These are phyloP conservation scores for Ptychadena robeensis DNA, from an alignment of 2,797 vertebrate species.

Conservation along the genomic window DNA sequence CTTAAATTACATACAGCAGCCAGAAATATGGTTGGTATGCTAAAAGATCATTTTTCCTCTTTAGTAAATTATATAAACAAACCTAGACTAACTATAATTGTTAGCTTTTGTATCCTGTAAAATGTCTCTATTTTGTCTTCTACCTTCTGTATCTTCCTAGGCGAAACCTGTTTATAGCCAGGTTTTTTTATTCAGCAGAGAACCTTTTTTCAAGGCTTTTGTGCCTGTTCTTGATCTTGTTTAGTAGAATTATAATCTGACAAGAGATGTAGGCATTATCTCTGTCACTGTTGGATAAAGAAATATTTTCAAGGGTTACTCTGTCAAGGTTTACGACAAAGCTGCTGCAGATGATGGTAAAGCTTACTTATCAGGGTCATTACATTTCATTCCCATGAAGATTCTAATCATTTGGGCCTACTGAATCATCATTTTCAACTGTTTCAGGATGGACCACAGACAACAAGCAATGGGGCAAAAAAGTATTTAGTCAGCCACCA, in stretches of 20 bases:
- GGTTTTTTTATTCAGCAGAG: conserved; percentile 4
- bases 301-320: background rate
- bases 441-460: no score
- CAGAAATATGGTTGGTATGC: no score
- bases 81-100: background rate
- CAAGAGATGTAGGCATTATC: background rate
- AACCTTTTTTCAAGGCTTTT: conserved; percentile 27
- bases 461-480: no score
- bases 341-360: background rate
- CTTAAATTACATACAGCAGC: no score
- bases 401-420: no score
- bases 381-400: no score
- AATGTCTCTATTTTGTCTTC: conserved; percentile 19
- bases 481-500: no score
- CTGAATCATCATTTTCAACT: no score
- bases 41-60: background rate
- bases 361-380: background rate
- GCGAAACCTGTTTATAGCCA: conserved; percentile 44
- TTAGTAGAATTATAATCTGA: background rate
- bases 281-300: background rate
- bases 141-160: conserved; percentile 11
- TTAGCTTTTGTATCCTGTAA: background rate
- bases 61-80: background rate
- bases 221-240: background rate
- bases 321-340: background rate